Base-by-base conservation (phyloP, 2,113 vertebrate species). In the Rynchops niger region DNA sequence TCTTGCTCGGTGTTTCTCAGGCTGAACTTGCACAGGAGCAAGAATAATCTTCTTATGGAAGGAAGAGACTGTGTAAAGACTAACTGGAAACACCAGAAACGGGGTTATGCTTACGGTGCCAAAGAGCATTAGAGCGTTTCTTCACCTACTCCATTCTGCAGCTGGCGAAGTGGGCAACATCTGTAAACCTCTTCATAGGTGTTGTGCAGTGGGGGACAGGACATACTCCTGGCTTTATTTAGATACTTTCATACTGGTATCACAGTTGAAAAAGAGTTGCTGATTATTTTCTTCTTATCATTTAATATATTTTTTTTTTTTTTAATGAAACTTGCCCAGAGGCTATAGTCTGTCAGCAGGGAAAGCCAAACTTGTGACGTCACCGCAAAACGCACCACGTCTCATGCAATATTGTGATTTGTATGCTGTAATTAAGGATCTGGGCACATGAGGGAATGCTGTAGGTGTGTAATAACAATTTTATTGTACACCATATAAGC, bases 351-450 rank as follows among this genome's bases (percentile, higher is more conserved):
- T 90, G 12, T 82, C 58, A 82, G 53, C 32, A 74, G 49, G 21
- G n/a, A 93, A 86, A 93, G 71, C 49, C 74, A 61, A 7, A 52
- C 15, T 45, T 58, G 70, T 73, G 82, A 73, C 3, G 2, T 50
- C 42, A 15, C 20, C 3, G 2, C 63, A 62, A 49, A 71, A 53
- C 1, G 4, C 0, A 0, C 53, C 1, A 0, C 1, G 12, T 90
- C 71, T 93, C 63, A 34, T 32, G 61, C 58, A 70, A 0, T 70
- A 63, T 38, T 45, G 42, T 62, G 74, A 82, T 59, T 72, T 66
- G 25, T n/a, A 15, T 66, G 49, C 62, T 91, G 42, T 77, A 79
- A 95, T 45, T 90, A 55, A 45, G 16, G 58, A 73, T 27, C 86
- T 55, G 59, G 73, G 66, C 58, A 20, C 53, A 56, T 16, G 32